Evolutionary conservation across 2,888 invertebrate species (phyloP).

Genomic region (Andrena bucephala): DNA sequence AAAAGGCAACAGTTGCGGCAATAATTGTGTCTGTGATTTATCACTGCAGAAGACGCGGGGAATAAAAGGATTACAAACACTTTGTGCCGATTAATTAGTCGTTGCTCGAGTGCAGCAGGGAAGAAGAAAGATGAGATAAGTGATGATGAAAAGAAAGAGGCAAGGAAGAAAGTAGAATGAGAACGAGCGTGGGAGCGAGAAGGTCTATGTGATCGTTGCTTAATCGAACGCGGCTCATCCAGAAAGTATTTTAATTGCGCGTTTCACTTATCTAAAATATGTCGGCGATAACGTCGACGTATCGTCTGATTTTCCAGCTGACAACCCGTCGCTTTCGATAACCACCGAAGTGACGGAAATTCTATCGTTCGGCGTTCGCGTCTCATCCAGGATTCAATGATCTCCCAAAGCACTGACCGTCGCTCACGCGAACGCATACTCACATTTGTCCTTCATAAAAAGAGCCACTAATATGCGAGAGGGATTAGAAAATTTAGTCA

Average conservation of each 20-base stretch:
- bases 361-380: slow-evolving; percentile 72
- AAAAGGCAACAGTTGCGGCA: slow-evolving; percentile 34
- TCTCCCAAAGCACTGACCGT: neutral
- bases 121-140: neutral
- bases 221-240: slow-evolving; percentile 77
- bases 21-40: slow-evolving; percentile 38
- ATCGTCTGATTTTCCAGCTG: slow-evolving; percentile 80
- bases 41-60: slow-evolving; percentile 25
- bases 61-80: slow-evolving; percentile 8
- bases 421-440: slow-evolving; percentile 22
- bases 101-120: slow-evolving; percentile 7
- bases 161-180: slow-evolving; percentile 21
- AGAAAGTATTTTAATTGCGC: slow-evolving; percentile 82
- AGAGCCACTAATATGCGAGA: neutral
- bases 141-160: slow-evolving; percentile 12
- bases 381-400: slow-evolving; percentile 24
- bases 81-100: slow-evolving; percentile 37
- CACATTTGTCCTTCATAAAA: neutral
- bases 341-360: slow-evolving; percentile 71
- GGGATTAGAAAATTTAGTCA: slow-evolving; percentile 37
- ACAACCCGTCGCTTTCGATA: slow-evolving; percentile 77
- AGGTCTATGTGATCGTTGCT: slow-evolving; percentile 52
- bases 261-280: slow-evolving; percentile 81
- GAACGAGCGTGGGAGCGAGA: slow-evolving; percentile 32
- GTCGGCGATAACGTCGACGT: slow-evolving; percentile 78